Evolutionary conservation across 2,888 invertebrate genomes (phyloP).

Genomic region (Lasioglossum villosulum): DNA sequence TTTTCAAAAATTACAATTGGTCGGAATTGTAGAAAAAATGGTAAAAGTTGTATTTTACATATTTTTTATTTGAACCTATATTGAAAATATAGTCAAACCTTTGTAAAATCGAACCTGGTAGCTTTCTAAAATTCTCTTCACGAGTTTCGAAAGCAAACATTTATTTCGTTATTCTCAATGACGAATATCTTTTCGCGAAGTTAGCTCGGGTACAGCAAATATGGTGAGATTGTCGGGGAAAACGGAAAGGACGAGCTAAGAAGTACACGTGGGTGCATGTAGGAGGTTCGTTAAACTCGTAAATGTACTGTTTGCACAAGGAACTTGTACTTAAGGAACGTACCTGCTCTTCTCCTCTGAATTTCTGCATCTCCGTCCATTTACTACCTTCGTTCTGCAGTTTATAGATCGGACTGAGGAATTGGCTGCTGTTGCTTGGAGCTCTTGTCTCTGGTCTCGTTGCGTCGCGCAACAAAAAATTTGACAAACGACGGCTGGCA

Average conservation of each 20-base stretch:
- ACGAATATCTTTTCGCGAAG: background rate
- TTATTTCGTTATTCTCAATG: background rate
- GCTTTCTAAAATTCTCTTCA: too few relatives aligned
- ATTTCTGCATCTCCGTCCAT: background rate
- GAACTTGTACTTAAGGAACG: background rate
- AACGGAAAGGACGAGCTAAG: background rate
- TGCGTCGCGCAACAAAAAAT: background rate
- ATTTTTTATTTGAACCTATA: too few relatives aligned
- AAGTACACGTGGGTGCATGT: background rate
- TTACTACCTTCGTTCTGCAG: background rate
- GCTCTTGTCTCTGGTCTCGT: background rate
- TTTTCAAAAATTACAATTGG: too few relatives aligned
- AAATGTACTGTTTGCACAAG: background rate
- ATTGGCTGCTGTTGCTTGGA: background rate
- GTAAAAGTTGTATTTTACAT: too few relatives aligned
- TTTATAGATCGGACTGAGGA: background rate
- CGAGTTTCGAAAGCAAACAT: too few relatives aligned
- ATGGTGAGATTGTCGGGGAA: background rate
- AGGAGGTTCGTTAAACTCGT: constrained; percentile 7
- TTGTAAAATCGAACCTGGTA: too few relatives aligned
- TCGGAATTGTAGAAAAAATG: too few relatives aligned
- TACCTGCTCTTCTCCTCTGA: background rate
- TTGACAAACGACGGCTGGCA: background rate
- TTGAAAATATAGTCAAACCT: too few relatives aligned
- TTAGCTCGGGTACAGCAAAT: background rate